Conservation (phyloP, 2,113 vertebrate genomes). For the Tursiops truncatus region DNA sequence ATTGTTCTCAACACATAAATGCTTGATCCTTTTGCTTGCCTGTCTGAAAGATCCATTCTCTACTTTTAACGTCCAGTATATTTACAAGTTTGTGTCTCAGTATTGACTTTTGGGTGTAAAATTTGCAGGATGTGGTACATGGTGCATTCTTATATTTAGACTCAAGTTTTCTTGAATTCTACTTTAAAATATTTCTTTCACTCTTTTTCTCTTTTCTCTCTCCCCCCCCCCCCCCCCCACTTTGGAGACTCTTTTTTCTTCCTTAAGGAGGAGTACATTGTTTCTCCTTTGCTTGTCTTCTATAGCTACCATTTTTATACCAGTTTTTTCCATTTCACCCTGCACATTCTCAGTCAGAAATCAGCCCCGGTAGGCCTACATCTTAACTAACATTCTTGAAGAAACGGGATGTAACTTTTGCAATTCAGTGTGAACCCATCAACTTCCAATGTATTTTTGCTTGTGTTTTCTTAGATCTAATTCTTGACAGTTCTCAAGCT, state of each 20-base stretch:
- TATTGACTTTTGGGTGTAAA: neutral
- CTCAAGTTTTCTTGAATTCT: neutral
- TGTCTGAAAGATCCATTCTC: neutral
- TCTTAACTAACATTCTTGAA: neutral
- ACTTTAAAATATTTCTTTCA: neutral
- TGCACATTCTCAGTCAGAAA: neutral
- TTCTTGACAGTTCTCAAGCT: neutral
- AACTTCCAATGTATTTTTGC: neutral
- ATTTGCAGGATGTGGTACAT: neutral
- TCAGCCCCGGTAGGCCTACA: neutral
- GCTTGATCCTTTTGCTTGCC: neutral
- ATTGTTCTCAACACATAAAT: neutral
- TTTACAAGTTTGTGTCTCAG: neutral
- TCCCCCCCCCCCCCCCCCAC: neutral
- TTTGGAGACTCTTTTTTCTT: neutral
- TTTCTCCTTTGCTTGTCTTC: neutral
- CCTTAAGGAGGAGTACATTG: neutral
- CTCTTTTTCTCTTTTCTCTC: neutral
- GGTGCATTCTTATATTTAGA: neutral
- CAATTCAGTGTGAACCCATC: neutral
- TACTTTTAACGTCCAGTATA: neutral
- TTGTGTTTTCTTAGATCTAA: neutral
- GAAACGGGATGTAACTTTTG: neutral
- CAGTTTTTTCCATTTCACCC: too few species aligned
- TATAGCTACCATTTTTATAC: neutral